phyloP scores from a whole-genome alignment of 2,113 vertebrate species.

The Phylloscopus whistleri region DNA sequence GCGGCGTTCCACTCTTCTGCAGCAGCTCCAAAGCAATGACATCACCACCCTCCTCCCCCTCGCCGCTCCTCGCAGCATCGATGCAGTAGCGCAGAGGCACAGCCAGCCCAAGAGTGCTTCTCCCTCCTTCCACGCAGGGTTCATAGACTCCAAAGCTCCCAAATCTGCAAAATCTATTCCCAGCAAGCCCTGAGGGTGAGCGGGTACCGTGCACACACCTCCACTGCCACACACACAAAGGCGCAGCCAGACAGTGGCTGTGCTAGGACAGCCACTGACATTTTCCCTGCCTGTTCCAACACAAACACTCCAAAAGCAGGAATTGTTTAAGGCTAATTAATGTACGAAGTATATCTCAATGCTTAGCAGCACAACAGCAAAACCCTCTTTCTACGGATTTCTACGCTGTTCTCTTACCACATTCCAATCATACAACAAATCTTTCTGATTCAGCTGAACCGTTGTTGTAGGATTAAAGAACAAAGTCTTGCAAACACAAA shows the following conservation, averaged over 20 bases:
- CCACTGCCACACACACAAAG: neutral
- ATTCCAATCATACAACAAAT: slow-evolving; percentile 63
- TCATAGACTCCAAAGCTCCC: slow-evolving; percentile 69
- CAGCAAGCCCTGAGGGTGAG: neutral
- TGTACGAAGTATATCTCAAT: neutral
- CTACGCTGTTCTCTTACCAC: slow-evolving; percentile 13
- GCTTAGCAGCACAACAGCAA: neutral
- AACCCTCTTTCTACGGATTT: slow-evolving; percentile 17
- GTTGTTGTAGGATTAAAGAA: slow-evolving; percentile 71
- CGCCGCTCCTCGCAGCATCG: slow-evolving; percentile 50
- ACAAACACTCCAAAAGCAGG: neutral
- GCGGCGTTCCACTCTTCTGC: slow-evolving; percentile 73
- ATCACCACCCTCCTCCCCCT: slow-evolving; percentile 75
- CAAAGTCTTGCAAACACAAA: slow-evolving; percentile 61
- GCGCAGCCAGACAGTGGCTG: rapidly evolving
- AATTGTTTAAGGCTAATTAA: neutral
- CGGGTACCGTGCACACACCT: neutral
- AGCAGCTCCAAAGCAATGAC: slow-evolving; percentile 78
- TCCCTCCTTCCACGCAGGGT: slow-evolving; percentile 22
- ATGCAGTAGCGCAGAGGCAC: slow-evolving; percentile 68
- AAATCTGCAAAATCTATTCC: slow-evolving; percentile 70
- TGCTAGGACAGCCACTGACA: neutral
- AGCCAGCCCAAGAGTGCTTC: slow-evolving; percentile 70
- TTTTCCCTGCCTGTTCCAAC: neutral
- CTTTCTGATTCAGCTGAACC: slow-evolving; percentile 51